These are phyloP conservation scores for Tachuris rubrigastra DNA, from an alignment of 2,113 vertebrate species.

Conservation along the genomic window DNA sequence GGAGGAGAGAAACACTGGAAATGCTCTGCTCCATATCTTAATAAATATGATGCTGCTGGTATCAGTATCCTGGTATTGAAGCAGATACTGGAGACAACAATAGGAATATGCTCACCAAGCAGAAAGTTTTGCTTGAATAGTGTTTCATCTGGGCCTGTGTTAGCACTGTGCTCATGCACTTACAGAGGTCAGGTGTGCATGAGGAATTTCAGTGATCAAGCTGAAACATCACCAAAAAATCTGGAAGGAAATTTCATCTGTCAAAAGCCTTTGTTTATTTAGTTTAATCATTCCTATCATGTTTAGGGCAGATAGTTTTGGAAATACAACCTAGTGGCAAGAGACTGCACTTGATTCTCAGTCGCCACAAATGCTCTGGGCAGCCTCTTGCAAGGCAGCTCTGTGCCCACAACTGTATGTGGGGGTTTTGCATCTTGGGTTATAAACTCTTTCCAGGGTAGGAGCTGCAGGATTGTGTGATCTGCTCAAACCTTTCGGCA, in stretches of 20 bases:
- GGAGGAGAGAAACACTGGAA: neutral
- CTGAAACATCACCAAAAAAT: neutral
- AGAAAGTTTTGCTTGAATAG: neutral
- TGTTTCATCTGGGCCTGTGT: neutral
- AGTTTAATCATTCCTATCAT: neutral
- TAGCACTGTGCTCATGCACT: rapidly evolving
- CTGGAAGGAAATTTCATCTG: neutral
- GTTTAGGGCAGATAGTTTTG: neutral
- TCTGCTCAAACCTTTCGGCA: neutral
- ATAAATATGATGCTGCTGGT: neutral
- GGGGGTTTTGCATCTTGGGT: neutral
- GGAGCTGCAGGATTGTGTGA: neutral
- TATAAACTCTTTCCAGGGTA: neutral
- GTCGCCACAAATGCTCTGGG: neutral
- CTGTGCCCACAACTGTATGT: neutral
- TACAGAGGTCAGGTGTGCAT: neutral
- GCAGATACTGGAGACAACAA: neutral
- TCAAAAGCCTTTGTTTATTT: neutral
- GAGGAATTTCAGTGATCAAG: neutral
- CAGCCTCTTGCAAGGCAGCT: neutral
- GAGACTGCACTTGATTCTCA: neutral
- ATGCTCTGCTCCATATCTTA: neutral
- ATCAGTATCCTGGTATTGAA: neutral
- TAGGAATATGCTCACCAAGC: neutral
- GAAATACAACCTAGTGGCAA: neutral